A percentile compares a stretch with the other conserved stretches of the same genome.
Evolutionary conservation across 2,888 invertebrate species (phyloP).

Genomic region (Epistrophella euchroma): DNA sequence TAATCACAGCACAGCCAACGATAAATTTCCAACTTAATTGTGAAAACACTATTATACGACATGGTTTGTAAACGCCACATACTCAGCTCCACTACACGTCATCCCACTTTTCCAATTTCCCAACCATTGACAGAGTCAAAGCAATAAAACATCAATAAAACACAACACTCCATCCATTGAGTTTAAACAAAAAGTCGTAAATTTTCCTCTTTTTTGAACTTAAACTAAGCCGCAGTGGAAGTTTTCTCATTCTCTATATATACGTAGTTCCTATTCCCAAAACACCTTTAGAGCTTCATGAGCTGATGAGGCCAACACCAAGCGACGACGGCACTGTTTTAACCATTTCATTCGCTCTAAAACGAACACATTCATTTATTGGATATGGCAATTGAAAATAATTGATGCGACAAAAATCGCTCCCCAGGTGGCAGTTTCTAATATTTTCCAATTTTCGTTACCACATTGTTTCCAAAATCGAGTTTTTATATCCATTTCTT

Average conservation of each 20-base stretch:
- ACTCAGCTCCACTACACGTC: slow-evolving; percentile 33
- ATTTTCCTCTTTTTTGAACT: slow-evolving; percentile 38
- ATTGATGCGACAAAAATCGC: slow-evolving; percentile 77
- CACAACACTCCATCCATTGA: slow-evolving; percentile 53
- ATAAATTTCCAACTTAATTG: slow-evolving; percentile 40
- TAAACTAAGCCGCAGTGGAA: slow-evolving; percentile 39
- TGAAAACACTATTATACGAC: slow-evolving; percentile 1
- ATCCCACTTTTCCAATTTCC: slow-evolving; percentile 47
- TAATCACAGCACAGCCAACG: slow-evolving; percentile 39
- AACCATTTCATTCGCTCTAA: slow-evolving; percentile 22
- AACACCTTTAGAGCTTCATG: slow-evolving; percentile 28
- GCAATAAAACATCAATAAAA: slow-evolving; percentile 71
- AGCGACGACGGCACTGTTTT: not conserved
- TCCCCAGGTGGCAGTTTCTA: slow-evolving; percentile 77
- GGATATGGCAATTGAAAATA: slow-evolving; percentile 76
- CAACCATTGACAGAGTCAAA: slow-evolving; percentile 13
- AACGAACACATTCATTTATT: slow-evolving; percentile 52
- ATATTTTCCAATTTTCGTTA: slow-evolving; percentile 76
- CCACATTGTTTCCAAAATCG: slow-evolving; percentile 70
- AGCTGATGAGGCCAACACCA: not conserved
- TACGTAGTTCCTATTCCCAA: slow-evolving; percentile 39
- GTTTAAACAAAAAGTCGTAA: slow-evolving; percentile 58
- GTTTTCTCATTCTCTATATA: not conserved
- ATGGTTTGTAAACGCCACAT: slow-evolving; percentile 58
- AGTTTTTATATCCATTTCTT: slow-evolving; percentile 65